phyloP scores from a whole-genome alignment of 2,888 invertebrate genomes.

The Halocaridina rubra region DNA sequence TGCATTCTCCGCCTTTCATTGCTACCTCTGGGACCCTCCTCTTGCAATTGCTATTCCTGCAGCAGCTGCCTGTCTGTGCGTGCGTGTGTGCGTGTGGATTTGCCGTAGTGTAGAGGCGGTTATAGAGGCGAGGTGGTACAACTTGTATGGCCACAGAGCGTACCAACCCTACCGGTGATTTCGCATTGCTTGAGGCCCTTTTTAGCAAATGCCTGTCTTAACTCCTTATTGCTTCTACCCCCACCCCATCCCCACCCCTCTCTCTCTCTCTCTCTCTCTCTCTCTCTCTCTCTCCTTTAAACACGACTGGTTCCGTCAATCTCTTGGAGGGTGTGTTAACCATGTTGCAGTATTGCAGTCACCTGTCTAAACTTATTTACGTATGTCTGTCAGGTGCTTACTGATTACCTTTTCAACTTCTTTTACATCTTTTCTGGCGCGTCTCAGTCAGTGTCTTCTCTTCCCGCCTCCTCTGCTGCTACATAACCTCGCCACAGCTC shows the following conservation, averaged over 20 bases:
- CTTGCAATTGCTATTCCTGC: too few species aligned
- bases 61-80: too few species aligned
- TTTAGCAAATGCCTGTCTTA: too few species aligned
- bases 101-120: neutral
- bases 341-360: too few species aligned
- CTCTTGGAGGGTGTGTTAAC: too few species aligned
- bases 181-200: neutral
- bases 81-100: too few species aligned
- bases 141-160: neutral
- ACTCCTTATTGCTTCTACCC: neutral
- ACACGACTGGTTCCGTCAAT: neutral
- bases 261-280: neutral
- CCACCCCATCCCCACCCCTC: neutral
- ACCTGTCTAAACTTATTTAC: too few species aligned
- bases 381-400: too few species aligned
- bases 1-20: too few species aligned
- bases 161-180: neutral
- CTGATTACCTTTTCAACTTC: neutral
- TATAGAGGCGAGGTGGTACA: neutral
- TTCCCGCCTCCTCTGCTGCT: too few species aligned
- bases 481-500: too few species aligned
- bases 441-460: neutral
- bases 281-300: neutral
- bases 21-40: too few species aligned
- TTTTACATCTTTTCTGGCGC: neutral